These are phyloP conservation scores for Drosophila mimica DNA, from an alignment of 2,888 invertebrate species.

Conservation along the genomic window DNA sequence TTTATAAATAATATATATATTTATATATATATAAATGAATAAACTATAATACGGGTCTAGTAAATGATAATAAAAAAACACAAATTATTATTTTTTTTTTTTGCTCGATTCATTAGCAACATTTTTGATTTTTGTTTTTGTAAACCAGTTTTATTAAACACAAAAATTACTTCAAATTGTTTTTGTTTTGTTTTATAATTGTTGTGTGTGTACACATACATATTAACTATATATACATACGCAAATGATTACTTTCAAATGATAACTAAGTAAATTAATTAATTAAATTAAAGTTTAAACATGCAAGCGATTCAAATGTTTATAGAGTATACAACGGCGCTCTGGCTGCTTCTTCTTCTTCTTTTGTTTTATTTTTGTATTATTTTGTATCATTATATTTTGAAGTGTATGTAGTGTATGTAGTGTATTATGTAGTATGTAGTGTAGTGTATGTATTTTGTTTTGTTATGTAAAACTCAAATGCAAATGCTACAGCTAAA, in stretches of 20 bases:
- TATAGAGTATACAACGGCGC: slow-evolving; percentile 35
- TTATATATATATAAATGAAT: slow-evolving; percentile 24
- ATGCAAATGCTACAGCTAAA: slow-evolving; percentile 71
- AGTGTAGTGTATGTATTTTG: slow-evolving; percentile 32
- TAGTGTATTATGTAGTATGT: background rate
- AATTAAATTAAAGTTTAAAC: slow-evolving; percentile 62
- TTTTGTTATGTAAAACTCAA: slow-evolving; percentile 58
- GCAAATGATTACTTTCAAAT: slow-evolving; percentile 74
- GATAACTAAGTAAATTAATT: slow-evolving; percentile 59
- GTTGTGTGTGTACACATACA: slow-evolving; percentile 52
- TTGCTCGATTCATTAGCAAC: slow-evolving; percentile 63
- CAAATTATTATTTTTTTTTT: slow-evolving; percentile 49
- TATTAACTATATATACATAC: slow-evolving; percentile 68
- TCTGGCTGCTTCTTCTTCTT: slow-evolving; percentile 19
- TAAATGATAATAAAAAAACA: slow-evolving; percentile 60
- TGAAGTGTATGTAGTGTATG: slow-evolving; percentile 5
- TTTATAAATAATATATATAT: slow-evolving; percentile 7
- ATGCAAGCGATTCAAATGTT: slow-evolving; percentile 65
- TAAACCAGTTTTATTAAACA: slow-evolving; percentile 74
- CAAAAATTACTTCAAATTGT: slow-evolving; percentile 74
- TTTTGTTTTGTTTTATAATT: slow-evolving; percentile 55
- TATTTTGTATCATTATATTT: slow-evolving; percentile 7
- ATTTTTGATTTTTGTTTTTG: slow-evolving; percentile 49
- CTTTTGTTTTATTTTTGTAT: slow-evolving; percentile 11
- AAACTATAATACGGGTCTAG: slow-evolving; percentile 57